phyloP scores from a whole-genome alignment of 2,797 vertebrate species.

The Hozukius guyotensis region DNA sequence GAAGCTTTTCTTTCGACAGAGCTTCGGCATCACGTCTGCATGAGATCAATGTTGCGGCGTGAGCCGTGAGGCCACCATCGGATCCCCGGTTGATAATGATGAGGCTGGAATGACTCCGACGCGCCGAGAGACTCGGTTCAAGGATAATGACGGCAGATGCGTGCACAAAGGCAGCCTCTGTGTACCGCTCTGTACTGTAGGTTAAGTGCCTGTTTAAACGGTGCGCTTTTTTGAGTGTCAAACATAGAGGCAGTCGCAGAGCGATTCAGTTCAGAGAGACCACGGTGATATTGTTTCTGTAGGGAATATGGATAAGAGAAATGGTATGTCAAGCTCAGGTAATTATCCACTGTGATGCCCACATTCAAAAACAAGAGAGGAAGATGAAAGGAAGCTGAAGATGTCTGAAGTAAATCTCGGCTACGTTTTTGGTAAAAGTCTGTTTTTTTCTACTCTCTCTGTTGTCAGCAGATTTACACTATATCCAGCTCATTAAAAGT shows the following conservation, averaged over 20 bases:
- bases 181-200: conserved; percentile 31
- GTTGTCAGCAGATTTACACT: conserved; percentile 13
- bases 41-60: conserved; percentile 6
- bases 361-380: not conserved
- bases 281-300: conserved; percentile 24
- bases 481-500: conserved; percentile 20
- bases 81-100: conserved; percentile 20
- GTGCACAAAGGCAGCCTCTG: conserved; percentile 30
- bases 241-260: conserved; percentile 16
- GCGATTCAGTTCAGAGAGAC: conserved; percentile 16
- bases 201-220: conserved; percentile 62
- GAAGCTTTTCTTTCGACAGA: not conserved
- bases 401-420: not conserved
- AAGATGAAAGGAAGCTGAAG: conserved; percentile 20
- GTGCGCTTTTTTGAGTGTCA: conserved; percentile 28
- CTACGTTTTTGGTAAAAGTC: conserved; percentile 11
- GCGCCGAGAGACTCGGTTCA: conserved; percentile 32
- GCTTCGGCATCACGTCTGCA: not conserved
- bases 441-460: not conserved
- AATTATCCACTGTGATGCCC: conserved; percentile 42
- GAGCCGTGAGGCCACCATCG: not conserved
- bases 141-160: conserved; percentile 54
- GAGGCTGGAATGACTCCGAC: conserved; percentile 34
- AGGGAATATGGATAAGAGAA: conserved; percentile 10
- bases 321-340: conserved; percentile 26